Percentiles rank a stretch among this genome's conserved stretches.
Conservation (phyloP, 1,140 invertebrate species). For the roundworm (Caenorhabditis elegans) region DNA sequence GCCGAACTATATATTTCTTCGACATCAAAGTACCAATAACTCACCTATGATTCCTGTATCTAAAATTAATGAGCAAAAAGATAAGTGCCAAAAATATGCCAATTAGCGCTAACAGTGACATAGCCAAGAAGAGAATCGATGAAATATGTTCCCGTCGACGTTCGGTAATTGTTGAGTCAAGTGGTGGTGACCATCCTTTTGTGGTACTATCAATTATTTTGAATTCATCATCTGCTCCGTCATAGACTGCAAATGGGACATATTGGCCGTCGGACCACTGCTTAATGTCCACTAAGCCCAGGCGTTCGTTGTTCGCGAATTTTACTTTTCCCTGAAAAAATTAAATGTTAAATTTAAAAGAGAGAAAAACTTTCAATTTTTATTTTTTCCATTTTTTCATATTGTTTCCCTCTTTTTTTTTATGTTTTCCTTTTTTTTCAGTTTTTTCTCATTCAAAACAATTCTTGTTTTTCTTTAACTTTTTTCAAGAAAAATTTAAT, state of each 20-base stretch:
- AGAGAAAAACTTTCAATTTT: too few species aligned
- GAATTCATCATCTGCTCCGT: slow-evolving; percentile 50
- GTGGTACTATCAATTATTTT: neutral
- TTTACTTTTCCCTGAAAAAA: slow-evolving; percentile 81
- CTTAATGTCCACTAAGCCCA: slow-evolving; percentile 87
- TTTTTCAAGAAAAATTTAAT: neutral
- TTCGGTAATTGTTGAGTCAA: slow-evolving; percentile 59
- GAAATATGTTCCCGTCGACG: slow-evolving; percentile 74
- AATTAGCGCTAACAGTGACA: slow-evolving; percentile 81
- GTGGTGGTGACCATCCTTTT: slow-evolving; percentile 57
- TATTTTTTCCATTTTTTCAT: too few species aligned
- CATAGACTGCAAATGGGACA: slow-evolving; percentile 54
- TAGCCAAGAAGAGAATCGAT: slow-evolving; percentile 80
- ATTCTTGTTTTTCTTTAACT: too few species aligned
- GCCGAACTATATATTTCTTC: too few species aligned
- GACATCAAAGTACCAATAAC: neutral
- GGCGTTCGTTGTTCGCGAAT: slow-evolving; percentile 91
- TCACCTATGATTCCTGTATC: slow-evolving; percentile 74
- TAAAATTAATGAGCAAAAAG: slow-evolving; percentile 94
- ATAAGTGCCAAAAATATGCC: slow-evolving; percentile 87
- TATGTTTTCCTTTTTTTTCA: too few species aligned
- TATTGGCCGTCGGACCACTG: slow-evolving; percentile 74
- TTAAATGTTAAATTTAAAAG: neutral
- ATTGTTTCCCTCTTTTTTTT: too few species aligned
- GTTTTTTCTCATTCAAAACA: too few species aligned